phyloP scores from a whole-genome alignment of 2,797 vertebrate genomes.

The Hypotaenidia okinawae region DNA sequence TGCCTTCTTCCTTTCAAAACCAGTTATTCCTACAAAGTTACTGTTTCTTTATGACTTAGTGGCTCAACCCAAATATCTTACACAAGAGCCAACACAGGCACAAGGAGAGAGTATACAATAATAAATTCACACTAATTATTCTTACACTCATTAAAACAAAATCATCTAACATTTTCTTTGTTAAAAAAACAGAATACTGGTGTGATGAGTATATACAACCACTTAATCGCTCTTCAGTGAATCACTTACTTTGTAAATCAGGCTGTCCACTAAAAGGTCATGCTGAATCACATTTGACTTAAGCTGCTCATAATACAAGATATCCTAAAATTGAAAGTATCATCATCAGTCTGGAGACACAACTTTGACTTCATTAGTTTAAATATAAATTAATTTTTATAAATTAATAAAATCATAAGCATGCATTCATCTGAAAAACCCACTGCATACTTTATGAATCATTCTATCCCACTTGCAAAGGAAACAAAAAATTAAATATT shows the following conservation, averaged over 20 bases:
- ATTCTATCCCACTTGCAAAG: background rate
- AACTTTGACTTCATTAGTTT: background rate
- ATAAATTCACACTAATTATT: background rate
- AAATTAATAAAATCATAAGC: background rate
- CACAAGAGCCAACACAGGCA: background rate
- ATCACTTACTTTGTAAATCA: conserved; percentile 95
- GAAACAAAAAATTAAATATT: background rate
- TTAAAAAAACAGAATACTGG: background rate
- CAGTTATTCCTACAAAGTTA: background rate
- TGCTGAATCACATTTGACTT: conserved; percentile 95
- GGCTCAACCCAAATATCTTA: background rate
- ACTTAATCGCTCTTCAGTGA: background rate
- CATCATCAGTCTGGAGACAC: background rate
- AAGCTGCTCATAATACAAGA: conserved; percentile 96
- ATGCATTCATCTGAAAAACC: background rate
- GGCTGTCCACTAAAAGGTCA: conserved; percentile 94
- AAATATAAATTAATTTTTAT: background rate
- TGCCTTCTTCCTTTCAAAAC: background rate
- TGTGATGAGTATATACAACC: background rate
- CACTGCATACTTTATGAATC: background rate
- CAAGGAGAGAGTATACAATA: background rate
- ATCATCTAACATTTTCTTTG: background rate
- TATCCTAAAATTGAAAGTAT: conserved; percentile 83
- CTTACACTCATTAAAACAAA: background rate
- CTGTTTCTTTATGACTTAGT: accelerated